phyloP scores from a whole-genome alignment of 2,888 invertebrate genomes.

The Drosophila stalkeri region DNA sequence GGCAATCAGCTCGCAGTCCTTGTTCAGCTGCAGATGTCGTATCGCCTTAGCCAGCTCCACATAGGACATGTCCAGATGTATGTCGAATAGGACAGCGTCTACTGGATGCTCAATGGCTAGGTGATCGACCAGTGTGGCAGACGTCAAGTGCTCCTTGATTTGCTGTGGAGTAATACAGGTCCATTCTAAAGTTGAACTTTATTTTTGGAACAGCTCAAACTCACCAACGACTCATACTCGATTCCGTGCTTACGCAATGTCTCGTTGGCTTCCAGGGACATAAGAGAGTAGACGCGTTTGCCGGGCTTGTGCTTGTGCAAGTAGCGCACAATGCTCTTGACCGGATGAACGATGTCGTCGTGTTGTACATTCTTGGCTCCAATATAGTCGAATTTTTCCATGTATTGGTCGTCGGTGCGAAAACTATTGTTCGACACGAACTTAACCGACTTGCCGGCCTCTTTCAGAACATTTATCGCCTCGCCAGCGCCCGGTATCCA shows the following conservation, averaged over 20 bases:
- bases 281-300: slow-evolving; percentile 85
- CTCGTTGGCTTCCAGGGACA: slow-evolving; percentile 79
- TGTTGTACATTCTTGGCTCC: slow-evolving; percentile 63
- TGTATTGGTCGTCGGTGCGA: slow-evolving; percentile 78
- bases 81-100: slow-evolving; percentile 86
- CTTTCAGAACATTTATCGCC: slow-evolving; percentile 82
- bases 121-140: slow-evolving; percentile 52
- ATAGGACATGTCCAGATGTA: slow-evolving; percentile 85
- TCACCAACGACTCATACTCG: slow-evolving; percentile 82
- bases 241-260: slow-evolving; percentile 85
- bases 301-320: slow-evolving; percentile 85
- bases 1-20: slow-evolving; percentile 84
- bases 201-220: slow-evolving; percentile 30
- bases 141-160: slow-evolving; percentile 68
- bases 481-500: slow-evolving; percentile 83
- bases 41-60: slow-evolving; percentile 84
- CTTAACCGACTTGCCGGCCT: slow-evolving; percentile 84
- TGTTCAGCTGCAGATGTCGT: slow-evolving; percentile 84
- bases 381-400: slow-evolving; percentile 69
- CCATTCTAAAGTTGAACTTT: background rate
- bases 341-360: slow-evolving; percentile 85
- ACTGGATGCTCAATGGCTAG: slow-evolving; percentile 72
- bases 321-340: slow-evolving; percentile 85
- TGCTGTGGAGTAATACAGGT: slow-evolving; percentile 42
- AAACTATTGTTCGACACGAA: slow-evolving; percentile 85